Evolutionary conservation across 2,797 vertebrate species (phyloP).

Genomic region (Sebastes ruberrimus): DNA sequence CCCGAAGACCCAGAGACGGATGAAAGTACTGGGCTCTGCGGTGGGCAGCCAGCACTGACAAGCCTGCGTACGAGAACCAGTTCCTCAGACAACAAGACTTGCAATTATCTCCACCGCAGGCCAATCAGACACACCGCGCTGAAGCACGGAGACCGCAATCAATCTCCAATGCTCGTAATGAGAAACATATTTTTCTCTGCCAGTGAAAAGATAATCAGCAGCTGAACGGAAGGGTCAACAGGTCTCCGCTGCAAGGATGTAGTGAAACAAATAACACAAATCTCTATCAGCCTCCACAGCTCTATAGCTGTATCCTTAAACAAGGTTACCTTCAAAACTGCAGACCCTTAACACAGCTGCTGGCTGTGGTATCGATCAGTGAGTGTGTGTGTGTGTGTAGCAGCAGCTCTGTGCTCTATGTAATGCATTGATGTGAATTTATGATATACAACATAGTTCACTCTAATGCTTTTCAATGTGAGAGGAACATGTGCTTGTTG

Average conservation of each 20-base stretch:
- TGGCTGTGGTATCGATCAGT: constrained; percentile 26
- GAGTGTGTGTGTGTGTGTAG: not conserved
- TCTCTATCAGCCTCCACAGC: constrained; percentile 45
- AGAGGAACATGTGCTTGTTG: not conserved
- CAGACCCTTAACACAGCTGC: constrained; percentile 13
- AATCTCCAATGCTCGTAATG: constrained; percentile 73
- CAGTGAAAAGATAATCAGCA: constrained; percentile 75
- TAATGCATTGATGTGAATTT: constrained; percentile 14
- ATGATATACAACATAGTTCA: not conserved
- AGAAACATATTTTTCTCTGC: constrained; percentile 75
- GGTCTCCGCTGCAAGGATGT: constrained; percentile 53
- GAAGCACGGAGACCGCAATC: constrained; percentile 64
- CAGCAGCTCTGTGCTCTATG: not conserved
- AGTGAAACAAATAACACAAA: constrained; percentile 61
- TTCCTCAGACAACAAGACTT: constrained; percentile 58
- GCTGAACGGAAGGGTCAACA: constrained; percentile 69
- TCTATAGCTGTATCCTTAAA: constrained; percentile 34
- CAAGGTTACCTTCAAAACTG: constrained; percentile 63
- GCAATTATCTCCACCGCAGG: constrained; percentile 68
- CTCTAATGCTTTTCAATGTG: not conserved
- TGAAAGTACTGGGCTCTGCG: constrained; percentile 23
- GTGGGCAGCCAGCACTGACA: constrained; percentile 42
- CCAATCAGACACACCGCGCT: constrained; percentile 67
- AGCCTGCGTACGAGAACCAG: constrained; percentile 27
- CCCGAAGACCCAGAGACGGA: constrained; percentile 42